phyloP scores from a whole-genome alignment of 1,140 invertebrate genomes.

The Drosophila ficusphila region DNA sequence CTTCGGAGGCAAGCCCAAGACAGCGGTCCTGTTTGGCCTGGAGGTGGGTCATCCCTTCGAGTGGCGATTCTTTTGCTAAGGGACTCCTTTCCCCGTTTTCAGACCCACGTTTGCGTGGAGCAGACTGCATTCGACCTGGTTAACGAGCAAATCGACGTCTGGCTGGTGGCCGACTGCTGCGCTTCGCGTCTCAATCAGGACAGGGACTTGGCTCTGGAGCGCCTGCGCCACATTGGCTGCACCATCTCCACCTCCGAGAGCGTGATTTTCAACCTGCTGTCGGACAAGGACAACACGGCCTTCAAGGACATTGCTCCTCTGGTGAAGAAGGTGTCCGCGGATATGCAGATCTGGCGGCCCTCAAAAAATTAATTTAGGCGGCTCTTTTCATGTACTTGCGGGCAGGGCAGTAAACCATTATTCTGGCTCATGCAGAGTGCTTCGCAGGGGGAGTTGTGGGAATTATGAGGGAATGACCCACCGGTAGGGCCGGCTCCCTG shows the following conservation, averaged over 20 bases:
- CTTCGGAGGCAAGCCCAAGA: slow-evolving; percentile 85
- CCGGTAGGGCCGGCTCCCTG: slow-evolving; percentile 54
- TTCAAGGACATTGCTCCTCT: slow-evolving; percentile 90
- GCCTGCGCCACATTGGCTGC: slow-evolving; percentile 91
- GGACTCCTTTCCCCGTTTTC: background rate
- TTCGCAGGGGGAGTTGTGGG: slow-evolving; percentile 8
- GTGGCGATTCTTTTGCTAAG: background rate
- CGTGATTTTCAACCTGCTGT: slow-evolving; percentile 90
- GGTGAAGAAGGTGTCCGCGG: slow-evolving; percentile 86
- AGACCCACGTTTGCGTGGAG: slow-evolving; percentile 94
- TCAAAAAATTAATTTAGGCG: slow-evolving; percentile 74
- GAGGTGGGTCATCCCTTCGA: slow-evolving; percentile 86
- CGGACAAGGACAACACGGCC: slow-evolving; percentile 90
- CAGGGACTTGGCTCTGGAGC: slow-evolving; percentile 88
- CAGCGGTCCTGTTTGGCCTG: slow-evolving; percentile 93
- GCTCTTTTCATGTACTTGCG: slow-evolving; percentile 46
- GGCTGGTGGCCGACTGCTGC: slow-evolving; percentile 93
- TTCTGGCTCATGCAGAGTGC: slow-evolving; percentile 36
- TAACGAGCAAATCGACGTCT: slow-evolving; percentile 89
- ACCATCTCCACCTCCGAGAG: slow-evolving; percentile 91
- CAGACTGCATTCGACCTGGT: slow-evolving; percentile 93
- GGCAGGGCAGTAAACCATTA: slow-evolving; percentile 19
- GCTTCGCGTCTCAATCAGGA: slow-evolving; percentile 90
- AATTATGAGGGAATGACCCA: slow-evolving; percentile 68
- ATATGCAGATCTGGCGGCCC: slow-evolving; percentile 79